Evolutionary conservation across 1,140 invertebrate genomes (phyloP).

Genomic region (Philaenus spumarius): DNA sequence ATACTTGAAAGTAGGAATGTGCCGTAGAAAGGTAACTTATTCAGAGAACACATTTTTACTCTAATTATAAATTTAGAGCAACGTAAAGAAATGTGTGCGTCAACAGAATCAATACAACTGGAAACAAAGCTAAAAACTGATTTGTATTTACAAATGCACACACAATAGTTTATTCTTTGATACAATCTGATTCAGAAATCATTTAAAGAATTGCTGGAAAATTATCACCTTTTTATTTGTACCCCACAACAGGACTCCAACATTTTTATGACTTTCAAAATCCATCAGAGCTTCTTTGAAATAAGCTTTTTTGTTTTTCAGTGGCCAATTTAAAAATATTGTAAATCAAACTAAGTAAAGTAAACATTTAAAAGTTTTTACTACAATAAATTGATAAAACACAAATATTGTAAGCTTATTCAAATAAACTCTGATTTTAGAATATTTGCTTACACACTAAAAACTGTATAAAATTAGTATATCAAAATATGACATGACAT

Average conservation of each 20-base stretch:
- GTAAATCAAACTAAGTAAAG: too few relatives aligned
- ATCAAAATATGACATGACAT: too few relatives aligned
- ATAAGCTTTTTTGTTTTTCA: background rate
- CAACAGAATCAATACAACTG: slow-evolving; percentile 37
- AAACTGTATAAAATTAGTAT: too few relatives aligned
- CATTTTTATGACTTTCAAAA: background rate
- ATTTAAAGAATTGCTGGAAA: too few relatives aligned
- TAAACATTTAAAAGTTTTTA: too few relatives aligned
- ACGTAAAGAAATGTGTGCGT: slow-evolving; percentile 44
- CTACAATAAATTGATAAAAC: too few relatives aligned
- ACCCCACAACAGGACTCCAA: too few relatives aligned
- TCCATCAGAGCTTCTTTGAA: background rate
- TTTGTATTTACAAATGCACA: slow-evolving; percentile 26
- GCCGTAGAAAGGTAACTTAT: slow-evolving; percentile 59
- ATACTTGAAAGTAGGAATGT: slow-evolving; percentile 39
- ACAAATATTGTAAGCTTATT: too few relatives aligned
- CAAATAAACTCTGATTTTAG: too few relatives aligned
- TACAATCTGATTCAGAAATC: too few relatives aligned
- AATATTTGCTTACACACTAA: too few relatives aligned
- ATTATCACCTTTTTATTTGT: background rate
- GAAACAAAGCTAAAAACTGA: slow-evolving; percentile 36
- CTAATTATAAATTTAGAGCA: slow-evolving; percentile 27
- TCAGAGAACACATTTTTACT: slow-evolving; percentile 16
- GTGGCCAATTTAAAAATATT: too few relatives aligned
- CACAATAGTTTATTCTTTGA: background rate